Evolutionary conservation across 2,888 invertebrate genomes (phyloP), one percentile per base, ranked within the genome.

Genomic region (Himalopsyche tibetana): DNA sequence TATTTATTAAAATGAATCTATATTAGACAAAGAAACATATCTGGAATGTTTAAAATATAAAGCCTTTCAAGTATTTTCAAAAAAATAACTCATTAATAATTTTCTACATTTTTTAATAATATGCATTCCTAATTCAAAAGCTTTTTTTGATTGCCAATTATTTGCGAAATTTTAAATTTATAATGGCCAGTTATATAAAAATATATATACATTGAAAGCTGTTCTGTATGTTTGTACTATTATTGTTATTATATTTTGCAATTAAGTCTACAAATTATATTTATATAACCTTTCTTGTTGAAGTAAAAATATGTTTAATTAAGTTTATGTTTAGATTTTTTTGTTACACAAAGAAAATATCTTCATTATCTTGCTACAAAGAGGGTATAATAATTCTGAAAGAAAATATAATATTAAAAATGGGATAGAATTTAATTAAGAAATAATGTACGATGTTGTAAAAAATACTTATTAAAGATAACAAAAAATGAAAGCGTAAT

Each of bases 361-460:
- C 15, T 63, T 63, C 28, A 63, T 63, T 63, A 63, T 19, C n/a
- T 12, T 19, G 63, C 6, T 19, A n/a, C 5, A 28, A 63, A 63
- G 63, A 63, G 28, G 19, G 19, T 63, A 19, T 19, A 19, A 19
- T 19, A n/a, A 63, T 63, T 63, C 19, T 19, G 19, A n/a, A 19
- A 19, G 63, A 63, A 63, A 63, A 63, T 63, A 19, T 63, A 19
- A 63, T 63, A 63, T 63, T n/a, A 63, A 63, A 63, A 63, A 28
- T 63, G 63, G 63, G 63, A 63, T 63, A 63, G 63, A 63, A 63
- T 63, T 63, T 63, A 63, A 63, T 63, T 63, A 63, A 63, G 63
- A 63, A 63, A 63, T 63, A 63, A 63, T 63, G 63, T 19, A 63
- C n/a, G 8, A 19, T 63, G 19, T 63, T 63, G 63, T 19, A 63